A percentile compares a stretch with the other conserved stretches of the same genome.
Evolutionary conservation across 2,113 vertebrate species (phyloP).

Genomic region (Spea multiplicata): DNA sequence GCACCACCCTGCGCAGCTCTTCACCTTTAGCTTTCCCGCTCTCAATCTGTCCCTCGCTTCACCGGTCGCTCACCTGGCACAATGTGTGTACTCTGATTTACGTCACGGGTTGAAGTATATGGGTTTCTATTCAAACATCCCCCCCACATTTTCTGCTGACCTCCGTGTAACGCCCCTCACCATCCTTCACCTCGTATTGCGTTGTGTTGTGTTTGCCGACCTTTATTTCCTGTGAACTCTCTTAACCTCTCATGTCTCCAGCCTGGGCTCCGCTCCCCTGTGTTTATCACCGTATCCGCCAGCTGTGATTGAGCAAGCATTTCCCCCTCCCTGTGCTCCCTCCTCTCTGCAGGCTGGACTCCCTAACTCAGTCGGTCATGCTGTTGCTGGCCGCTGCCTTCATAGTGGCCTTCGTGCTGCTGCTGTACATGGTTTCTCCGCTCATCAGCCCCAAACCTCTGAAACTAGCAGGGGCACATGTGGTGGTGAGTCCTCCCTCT

Average conservation of each 20-base stretch:
- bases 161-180: background rate
- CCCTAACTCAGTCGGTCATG: conserved; percentile 74
- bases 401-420: conserved; percentile 83
- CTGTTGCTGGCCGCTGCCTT: conserved; percentile 80
- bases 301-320: background rate
- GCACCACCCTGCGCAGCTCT: background rate
- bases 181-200: background rate
- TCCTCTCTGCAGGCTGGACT: conserved; percentile 58
- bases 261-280: background rate
- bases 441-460: conserved; percentile 89
- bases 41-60: background rate
- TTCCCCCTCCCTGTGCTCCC: conserved; percentile 46
- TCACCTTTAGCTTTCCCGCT: background rate
- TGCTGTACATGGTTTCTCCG: conserved; percentile 91
- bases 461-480: conserved; percentile 88
- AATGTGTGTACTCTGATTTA: too few relatives aligned
- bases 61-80: background rate
- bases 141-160: too few relatives aligned
- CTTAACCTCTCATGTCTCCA: background rate
- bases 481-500: conserved; percentile 81
- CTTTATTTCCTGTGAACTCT: conserved; percentile 15
- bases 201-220: background rate
- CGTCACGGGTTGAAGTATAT: background rate
- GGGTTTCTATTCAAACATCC: background rate
- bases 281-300: background rate